A percentile compares a stretch with the other conserved stretches of the same genome.
Evolutionary conservation across 2,888 invertebrate species (phyloP).

Genomic region (Tipula helvola): DNA sequence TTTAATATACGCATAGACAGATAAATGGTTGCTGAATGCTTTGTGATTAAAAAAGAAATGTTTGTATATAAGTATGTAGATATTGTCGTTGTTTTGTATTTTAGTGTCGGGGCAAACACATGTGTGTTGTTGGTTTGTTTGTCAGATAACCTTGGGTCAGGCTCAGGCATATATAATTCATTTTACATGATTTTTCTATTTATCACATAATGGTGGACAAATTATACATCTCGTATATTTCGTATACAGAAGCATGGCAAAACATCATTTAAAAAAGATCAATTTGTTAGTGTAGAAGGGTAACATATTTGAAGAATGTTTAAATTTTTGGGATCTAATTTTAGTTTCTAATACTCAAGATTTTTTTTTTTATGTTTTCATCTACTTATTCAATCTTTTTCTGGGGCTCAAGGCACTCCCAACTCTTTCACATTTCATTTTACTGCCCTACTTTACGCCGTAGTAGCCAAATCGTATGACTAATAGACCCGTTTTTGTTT

Average conservation of each 20-base stretch:
- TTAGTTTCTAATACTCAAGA: too few species aligned
- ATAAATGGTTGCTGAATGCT: not conserved
- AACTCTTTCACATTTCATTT: too few species aligned
- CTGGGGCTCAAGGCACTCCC: too few species aligned
- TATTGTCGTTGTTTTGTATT: not conserved
- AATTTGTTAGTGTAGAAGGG: too few species aligned
- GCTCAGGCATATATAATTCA: not conserved
- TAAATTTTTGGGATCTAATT: too few species aligned
- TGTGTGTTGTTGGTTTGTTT: not conserved
- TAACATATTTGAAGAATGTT: too few species aligned
- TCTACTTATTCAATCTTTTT: too few species aligned
- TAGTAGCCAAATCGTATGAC: too few species aligned
- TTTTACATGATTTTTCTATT: not conserved
- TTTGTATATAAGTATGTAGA: not conserved
- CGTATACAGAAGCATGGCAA: not conserved
- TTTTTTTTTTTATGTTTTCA: too few species aligned
- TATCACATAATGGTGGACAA: not conserved
- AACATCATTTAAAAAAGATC: not conserved
- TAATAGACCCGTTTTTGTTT: too few species aligned
- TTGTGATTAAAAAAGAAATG: not conserved
- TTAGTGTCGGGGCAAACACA: not conserved
- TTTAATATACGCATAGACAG: not conserved
- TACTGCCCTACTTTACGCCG: too few species aligned
- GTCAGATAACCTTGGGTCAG: not conserved
- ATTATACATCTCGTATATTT: not conserved